A percentile compares a stretch with the other conserved stretches of the same genome.
These are phyloP conservation scores for Anoplolepis gracilipes DNA, from an alignment of 1,140 invertebrate genomes.

Conservation along the genomic window DNA sequence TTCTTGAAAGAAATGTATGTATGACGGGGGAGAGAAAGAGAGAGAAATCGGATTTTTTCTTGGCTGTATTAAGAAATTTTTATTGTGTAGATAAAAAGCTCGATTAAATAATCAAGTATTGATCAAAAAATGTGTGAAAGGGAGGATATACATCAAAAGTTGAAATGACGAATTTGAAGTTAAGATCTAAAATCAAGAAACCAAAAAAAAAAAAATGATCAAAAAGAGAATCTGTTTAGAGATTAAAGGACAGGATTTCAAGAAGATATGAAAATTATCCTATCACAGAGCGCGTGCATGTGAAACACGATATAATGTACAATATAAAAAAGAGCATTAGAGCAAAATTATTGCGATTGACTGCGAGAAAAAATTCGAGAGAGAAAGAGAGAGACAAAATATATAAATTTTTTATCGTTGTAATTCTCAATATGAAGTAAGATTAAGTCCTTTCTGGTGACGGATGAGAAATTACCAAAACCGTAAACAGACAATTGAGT, in stretches of 20 bases:
- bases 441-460: constrained; percentile 16
- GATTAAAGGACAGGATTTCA: background rate
- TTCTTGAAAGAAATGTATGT: background rate
- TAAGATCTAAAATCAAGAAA: background rate
- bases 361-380: constrained; percentile 37
- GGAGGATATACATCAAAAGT: background rate
- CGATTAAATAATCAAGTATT: background rate
- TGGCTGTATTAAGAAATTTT: constrained; percentile 13
- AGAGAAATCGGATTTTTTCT: background rate
- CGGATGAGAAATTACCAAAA: background rate
- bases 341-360: constrained; percentile 13
- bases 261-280: background rate
- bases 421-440: constrained; percentile 15
- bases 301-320: constrained; percentile 4
- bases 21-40: background rate
- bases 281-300: background rate
- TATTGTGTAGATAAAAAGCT: background rate
- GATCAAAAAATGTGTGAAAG: background rate
- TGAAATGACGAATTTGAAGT: background rate
- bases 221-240: background rate
- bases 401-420: background rate
- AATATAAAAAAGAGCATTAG: background rate
- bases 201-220: background rate
- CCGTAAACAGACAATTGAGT: background rate
- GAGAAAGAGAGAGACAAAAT: background rate